Evolutionary conservation across 1,140 invertebrate genomes (phyloP), one percentile per base, ranked within the genome.

Genomic region (Leptoteleia sp.): DNA sequence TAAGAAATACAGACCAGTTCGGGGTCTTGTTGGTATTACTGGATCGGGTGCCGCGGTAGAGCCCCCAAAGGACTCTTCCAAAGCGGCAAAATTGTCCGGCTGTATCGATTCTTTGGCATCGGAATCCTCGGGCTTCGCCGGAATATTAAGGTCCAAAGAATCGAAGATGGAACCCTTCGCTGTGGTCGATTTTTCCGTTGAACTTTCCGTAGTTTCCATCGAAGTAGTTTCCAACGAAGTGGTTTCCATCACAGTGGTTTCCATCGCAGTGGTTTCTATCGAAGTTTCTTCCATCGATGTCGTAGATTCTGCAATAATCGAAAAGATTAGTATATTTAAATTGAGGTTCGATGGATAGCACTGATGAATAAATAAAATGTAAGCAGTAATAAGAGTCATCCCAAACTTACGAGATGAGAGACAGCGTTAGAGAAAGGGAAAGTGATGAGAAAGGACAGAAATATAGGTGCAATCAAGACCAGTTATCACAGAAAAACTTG

Each of bases 1-100:
- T 48, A 95, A 91, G 86, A 95, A 95, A 82, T 96, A 96, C 38
- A 96, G 92, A 1, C 95, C 95, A 55, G 93, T 95, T 82, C 92
- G 93, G 62, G 90, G 91, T 48, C 91, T 91, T 0, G 92, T 91
- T 8, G 93, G 93, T 19, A 92, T 73, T 6, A 88, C 89, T 9
- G 92, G 91, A 80, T 92, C 91, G 0, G 91, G 90, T 16, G 90
- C 91, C 17, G 88, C 81, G 0, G 88, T 87, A 16, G 61, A 83
- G 8, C 92, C 93, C 25, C 94, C 94, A 81, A 96, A 96, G 0
- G 94, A 95, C 72, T 93, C 93, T 76, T 93, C 94, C 38, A 96
- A 84, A 76, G 94, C 94, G n/a, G 90, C 84, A 17, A 93, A 81
- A 55, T 91, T 93, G 25, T 64, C 17, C 7, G 68, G 45, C 42